Percentiles rank a stretch among this genome's conserved stretches.
Evolutionary conservation across 2,113 vertebrate genomes (phyloP).

Genomic region (Myrmecobius fasciatus): DNA sequence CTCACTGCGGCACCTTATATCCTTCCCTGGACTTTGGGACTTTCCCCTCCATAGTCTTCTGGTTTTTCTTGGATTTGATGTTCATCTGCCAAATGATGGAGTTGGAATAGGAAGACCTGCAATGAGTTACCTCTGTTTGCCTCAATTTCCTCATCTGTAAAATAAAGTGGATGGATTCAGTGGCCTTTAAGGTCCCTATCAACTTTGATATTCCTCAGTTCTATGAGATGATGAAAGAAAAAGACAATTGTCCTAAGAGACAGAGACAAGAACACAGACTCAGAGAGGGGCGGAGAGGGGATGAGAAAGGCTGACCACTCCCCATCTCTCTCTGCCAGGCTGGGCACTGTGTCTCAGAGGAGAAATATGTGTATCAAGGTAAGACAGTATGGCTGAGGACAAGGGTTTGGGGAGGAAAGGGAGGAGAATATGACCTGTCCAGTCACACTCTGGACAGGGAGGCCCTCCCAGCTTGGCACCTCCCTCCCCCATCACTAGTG

Average conservation of each 20-base stretch:
- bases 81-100: not conserved
- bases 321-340: conserved; percentile 34
- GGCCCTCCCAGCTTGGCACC: not conserved
- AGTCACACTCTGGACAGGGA: not conserved
- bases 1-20: not conserved
- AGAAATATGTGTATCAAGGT: conserved; percentile 57
- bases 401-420: not conserved
- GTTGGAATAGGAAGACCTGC: not conserved
- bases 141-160: not conserved
- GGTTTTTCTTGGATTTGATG: not conserved
- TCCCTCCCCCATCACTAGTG: not conserved
- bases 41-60: too few species aligned
- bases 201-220: not conserved
- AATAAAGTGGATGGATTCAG: not conserved
- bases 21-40: not conserved
- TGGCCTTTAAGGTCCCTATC: not conserved
- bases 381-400: conserved; percentile 43
- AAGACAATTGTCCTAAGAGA: not conserved
- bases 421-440: not conserved
- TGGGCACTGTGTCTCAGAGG: conserved; percentile 48
- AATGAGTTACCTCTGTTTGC: not conserved
- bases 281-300: not conserved
- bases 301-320: not conserved
- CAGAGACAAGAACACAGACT: not conserved
- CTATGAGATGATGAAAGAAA: not conserved